Conservation (phyloP, 1,140 invertebrate species). For the Adelges cooleyi region DNA sequence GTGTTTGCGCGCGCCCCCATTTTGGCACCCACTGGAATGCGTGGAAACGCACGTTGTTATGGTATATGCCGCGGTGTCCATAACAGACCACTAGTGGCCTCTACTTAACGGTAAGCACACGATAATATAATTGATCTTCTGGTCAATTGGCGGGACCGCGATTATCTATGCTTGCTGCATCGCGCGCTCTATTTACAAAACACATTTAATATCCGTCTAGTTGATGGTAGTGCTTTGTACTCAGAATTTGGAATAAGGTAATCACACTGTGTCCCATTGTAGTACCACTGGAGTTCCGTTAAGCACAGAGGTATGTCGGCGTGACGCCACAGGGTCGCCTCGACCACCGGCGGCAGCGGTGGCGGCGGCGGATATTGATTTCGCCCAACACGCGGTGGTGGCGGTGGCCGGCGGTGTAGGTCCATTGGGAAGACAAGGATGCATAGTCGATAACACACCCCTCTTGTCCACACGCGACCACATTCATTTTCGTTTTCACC, state of each 20-base stretch:
- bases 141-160: too few relatives aligned
- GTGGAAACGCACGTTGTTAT: neutral
- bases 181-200: too few relatives aligned
- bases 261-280: neutral
- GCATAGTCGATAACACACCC: conserved; percentile 5
- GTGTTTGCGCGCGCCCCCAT: neutral
- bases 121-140: too few relatives aligned
- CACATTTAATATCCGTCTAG: too few relatives aligned
- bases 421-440: conserved; percentile 25
- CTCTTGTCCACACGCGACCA: neutral
- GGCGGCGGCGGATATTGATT: conserved; percentile 21
- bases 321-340: conserved; percentile 26
- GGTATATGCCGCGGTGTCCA: neutral
- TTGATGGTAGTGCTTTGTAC: too few relatives aligned
- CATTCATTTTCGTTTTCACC: neutral
- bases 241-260: neutral
- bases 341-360: neutral
- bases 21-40: conserved; percentile 25
- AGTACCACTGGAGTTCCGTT: too few relatives aligned
- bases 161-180: too few relatives aligned
- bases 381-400: conserved; percentile 7
- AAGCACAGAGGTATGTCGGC: neutral
- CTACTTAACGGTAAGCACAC: neutral
- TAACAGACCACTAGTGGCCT: neutral
- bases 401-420: neutral